phyloP scores from a whole-genome alignment of 2,113 vertebrate species.

The Marmota monax region DNA sequence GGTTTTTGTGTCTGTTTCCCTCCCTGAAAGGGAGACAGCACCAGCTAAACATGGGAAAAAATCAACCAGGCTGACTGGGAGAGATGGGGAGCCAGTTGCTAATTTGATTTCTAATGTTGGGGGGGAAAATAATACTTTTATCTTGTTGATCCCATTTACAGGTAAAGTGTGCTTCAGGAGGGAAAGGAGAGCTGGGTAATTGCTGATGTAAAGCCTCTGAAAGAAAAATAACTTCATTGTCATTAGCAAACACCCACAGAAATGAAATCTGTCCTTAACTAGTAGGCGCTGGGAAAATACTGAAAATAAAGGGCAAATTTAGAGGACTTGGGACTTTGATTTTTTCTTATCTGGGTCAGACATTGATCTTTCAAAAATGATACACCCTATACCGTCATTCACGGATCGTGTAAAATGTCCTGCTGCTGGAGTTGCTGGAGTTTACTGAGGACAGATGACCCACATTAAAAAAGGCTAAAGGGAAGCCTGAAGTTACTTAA shows the following conservation, averaged over 20 bases:
- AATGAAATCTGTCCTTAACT: background rate
- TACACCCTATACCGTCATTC: background rate
- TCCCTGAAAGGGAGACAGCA: background rate
- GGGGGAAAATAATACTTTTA: background rate
- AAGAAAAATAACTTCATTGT: slow-evolving; percentile 50
- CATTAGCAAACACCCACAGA: background rate
- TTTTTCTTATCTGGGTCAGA: slow-evolving; percentile 22
- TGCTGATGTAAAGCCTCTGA: background rate
- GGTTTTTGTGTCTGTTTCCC: background rate
- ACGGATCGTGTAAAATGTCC: background rate
- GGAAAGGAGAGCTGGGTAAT: background rate
- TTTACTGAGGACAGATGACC: background rate
- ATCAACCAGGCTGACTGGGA: background rate
- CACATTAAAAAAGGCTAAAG: slow-evolving; percentile 12
- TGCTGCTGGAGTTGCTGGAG: background rate
- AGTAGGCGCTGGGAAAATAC: background rate
- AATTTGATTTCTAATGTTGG: background rate
- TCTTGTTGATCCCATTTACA: background rate
- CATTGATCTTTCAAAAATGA: background rate
- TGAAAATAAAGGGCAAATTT: background rate
- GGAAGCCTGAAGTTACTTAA: slow-evolving; percentile 36
- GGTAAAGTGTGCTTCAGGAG: background rate
- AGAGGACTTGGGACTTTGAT: background rate
- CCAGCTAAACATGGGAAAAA: background rate
- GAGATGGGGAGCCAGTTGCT: background rate